phyloP scores from a whole-genome alignment of 2,888 invertebrate genomes.

The Adela reaumurella region DNA sequence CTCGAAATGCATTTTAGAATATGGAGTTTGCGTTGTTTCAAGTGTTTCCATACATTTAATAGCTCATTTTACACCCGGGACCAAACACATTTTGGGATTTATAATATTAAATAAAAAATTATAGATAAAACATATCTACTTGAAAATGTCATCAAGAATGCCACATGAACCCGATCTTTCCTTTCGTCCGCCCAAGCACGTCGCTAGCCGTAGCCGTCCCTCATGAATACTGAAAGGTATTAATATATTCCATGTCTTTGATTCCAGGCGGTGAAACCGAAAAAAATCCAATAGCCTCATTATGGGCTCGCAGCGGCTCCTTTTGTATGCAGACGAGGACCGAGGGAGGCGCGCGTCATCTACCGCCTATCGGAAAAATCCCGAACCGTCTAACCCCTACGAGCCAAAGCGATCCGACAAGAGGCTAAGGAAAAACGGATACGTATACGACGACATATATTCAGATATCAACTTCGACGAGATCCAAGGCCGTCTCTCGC shows the following conservation, averaged over 20 bases:
- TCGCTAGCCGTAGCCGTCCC: too few species aligned
- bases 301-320: slow-evolving; percentile 14
- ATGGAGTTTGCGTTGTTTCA: too few species aligned
- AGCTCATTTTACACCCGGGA: too few species aligned
- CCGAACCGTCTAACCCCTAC: not conserved
- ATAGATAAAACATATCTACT: too few species aligned
- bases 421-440: slow-evolving; percentile 40
- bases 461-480: slow-evolving; percentile 39
- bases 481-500: slow-evolving; percentile 41
- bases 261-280: slow-evolving; percentile 20
- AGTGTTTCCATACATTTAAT: too few species aligned
- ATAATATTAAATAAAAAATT: too few species aligned
- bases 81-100: too few species aligned
- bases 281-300: slow-evolving; percentile 21
- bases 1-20: too few species aligned
- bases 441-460: slow-evolving; percentile 50
- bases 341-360: not conserved
- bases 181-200: too few species aligned
- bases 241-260: slow-evolving; percentile 12
- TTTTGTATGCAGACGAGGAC: not conserved
- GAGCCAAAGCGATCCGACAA: slow-evolving; percentile 17
- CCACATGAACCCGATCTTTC: too few species aligned
- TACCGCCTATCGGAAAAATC: not conserved
- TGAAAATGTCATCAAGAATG: too few species aligned
- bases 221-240: not conserved